Percentiles rank a stretch among this genome's conserved stretches.
These are phyloP conservation scores for Tiphia femorata DNA, from an alignment of 2,888 invertebrate species.

Conservation along the genomic window DNA sequence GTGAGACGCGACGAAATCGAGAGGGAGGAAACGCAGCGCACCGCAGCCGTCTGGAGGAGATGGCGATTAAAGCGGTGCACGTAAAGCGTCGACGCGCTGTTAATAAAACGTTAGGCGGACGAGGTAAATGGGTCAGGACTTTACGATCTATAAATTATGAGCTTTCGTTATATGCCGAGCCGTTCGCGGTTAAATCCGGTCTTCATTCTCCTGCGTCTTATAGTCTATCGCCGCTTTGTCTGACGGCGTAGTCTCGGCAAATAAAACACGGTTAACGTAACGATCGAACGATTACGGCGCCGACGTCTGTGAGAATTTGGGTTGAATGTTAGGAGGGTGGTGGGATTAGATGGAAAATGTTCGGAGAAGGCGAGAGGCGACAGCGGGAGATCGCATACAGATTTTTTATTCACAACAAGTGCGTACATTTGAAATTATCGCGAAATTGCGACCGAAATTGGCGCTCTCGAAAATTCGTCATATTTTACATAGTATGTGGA, in stretches of 20 bases:
- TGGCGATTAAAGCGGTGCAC: slow-evolving; percentile 23
- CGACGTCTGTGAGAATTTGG: too few relatives aligned
- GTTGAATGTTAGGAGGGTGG: too few relatives aligned
- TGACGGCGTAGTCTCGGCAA: background rate
- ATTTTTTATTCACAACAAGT: too few relatives aligned
- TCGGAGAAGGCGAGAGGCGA: too few relatives aligned
- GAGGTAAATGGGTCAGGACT: slow-evolving; percentile 33
- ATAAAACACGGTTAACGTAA: too few relatives aligned
- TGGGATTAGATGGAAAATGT: too few relatives aligned
- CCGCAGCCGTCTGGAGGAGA: slow-evolving; percentile 6
- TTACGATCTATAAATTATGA: slow-evolving; percentile 42
- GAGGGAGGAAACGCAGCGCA: background rate
- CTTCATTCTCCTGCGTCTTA: slow-evolving; percentile 8
- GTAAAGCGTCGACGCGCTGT: slow-evolving; percentile 34
- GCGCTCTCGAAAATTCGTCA: too few relatives aligned
- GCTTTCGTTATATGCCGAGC: slow-evolving; percentile 17
- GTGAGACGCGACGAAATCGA: slow-evolving; percentile 1
- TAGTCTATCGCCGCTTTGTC: slow-evolving; percentile 4
- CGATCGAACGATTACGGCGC: too few relatives aligned
- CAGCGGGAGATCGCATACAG: too few relatives aligned
- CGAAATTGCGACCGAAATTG: too few relatives aligned
- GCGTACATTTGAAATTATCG: too few relatives aligned
- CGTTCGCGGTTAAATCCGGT: slow-evolving; percentile 19
- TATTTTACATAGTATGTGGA: too few relatives aligned
- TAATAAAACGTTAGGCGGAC: slow-evolving; percentile 43